Evolutionary conservation across 2,113 vertebrate species (phyloP).

Genomic region (Calonectris borealis): DNA sequence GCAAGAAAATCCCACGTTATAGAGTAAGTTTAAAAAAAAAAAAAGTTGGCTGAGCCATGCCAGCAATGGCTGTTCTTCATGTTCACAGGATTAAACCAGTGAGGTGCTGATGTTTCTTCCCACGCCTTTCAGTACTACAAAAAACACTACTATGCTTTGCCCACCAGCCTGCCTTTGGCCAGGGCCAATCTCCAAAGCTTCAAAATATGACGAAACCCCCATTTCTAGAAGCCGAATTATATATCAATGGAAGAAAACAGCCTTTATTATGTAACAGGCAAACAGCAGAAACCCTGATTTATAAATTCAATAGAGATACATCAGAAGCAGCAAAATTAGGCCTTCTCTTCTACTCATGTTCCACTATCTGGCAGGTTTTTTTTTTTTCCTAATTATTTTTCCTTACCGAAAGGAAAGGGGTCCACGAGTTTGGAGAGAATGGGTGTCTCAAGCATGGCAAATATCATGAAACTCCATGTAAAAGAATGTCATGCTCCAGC

Average conservation of each 20-base stretch:
- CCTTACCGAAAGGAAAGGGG: background rate
- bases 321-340: background rate
- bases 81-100: background rate
- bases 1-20: background rate
- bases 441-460: background rate
- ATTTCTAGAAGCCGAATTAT: background rate
- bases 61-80: background rate
- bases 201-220: background rate
- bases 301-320: background rate
- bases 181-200: background rate
- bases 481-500: background rate
- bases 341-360: background rate
- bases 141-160: background rate
- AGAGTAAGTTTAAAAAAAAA: background rate
- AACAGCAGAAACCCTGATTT: background rate
- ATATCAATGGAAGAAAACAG: background rate
- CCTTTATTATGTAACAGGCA: background rate
- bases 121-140: background rate
- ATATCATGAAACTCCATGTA: background rate
- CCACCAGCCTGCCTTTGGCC: background rate
- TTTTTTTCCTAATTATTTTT: background rate
- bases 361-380: background rate
- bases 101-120: background rate
- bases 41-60: background rate
- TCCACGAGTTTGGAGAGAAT: background rate